These are phyloP conservation scores for Apodemia hepburni DNA, from an alignment of 2,888 invertebrate species.

Conservation along the genomic window DNA sequence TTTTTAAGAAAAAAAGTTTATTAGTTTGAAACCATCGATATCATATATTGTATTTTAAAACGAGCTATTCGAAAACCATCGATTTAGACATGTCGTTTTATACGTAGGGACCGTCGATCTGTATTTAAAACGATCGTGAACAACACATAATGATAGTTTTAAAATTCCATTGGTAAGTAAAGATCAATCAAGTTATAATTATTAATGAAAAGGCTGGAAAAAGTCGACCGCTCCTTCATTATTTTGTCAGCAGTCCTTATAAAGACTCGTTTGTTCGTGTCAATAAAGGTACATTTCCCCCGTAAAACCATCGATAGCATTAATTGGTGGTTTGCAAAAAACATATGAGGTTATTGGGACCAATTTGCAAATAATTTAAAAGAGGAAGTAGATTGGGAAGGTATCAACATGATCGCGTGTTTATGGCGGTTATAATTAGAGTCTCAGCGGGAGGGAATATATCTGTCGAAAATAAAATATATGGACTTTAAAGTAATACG, in stretches of 20 bases:
- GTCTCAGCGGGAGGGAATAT: conserved; percentile 3
- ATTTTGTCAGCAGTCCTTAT: conserved; percentile 9
- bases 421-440: conserved; percentile 9
- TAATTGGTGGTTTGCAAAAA: conserved; percentile 7
- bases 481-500: neutral
- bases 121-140: neutral
- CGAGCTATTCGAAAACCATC: too few species aligned
- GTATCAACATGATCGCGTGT: conserved; percentile 11
- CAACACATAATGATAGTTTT: neutral
- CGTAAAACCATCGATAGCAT: neutral
- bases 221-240: neutral
- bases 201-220: neutral
- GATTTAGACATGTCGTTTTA: too few species aligned
- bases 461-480: neutral
- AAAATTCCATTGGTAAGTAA: neutral
- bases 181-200: neutral
- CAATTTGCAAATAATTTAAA: conserved; percentile 13
- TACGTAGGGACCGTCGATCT: too few species aligned
- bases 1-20: too few species aligned
- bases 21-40: too few species aligned
- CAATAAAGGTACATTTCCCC: conserved; percentile 3
- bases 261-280: neutral
- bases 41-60: too few species aligned
- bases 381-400: conserved; percentile 2
- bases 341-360: neutral